A percentile compares a stretch with the other conserved stretches of the same genome.
phyloP scores from a whole-genome alignment of 2,797 vertebrate species.

The Pantherophis vulpinus region DNA sequence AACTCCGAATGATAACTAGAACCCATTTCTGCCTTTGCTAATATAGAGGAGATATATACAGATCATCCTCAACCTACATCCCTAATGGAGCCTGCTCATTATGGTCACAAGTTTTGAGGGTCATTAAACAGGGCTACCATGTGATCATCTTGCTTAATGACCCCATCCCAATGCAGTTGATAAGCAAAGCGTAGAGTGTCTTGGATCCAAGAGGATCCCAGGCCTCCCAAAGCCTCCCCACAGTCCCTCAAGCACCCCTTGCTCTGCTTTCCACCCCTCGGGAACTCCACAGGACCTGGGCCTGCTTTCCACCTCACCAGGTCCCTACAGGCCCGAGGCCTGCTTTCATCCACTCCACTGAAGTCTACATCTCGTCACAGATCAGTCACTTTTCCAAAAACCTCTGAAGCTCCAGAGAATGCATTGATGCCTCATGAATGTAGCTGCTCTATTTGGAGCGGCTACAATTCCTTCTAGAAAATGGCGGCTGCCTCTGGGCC shows the following conservation, averaged over 20 bases:
- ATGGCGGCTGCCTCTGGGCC: neutral
- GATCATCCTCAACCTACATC: neutral
- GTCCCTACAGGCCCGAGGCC: neutral
- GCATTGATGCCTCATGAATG: neutral
- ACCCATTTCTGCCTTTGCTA: neutral
- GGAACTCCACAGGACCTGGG: neutral
- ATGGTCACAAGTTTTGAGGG: neutral
- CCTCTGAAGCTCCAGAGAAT: neutral
- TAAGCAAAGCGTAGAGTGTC: neutral
- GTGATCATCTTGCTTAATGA: neutral
- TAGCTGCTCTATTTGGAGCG: neutral
- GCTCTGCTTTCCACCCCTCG: neutral
- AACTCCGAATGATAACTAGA: neutral
- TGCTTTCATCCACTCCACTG: neutral
- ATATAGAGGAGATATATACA: neutral
- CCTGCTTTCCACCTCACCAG: neutral
- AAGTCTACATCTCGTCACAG: neutral
- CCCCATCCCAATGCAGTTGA: neutral
- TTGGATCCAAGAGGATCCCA: neutral
- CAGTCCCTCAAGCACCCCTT: neutral
- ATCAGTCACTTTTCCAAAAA: neutral
- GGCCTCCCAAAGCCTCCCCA: neutral
- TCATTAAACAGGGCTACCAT: neutral
- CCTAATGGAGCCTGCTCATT: neutral
- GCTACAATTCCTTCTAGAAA: neutral